phyloP scores from a whole-genome alignment of 53 echinoderm and acorn worm species.

The Holothuria leucospilota region DNA sequence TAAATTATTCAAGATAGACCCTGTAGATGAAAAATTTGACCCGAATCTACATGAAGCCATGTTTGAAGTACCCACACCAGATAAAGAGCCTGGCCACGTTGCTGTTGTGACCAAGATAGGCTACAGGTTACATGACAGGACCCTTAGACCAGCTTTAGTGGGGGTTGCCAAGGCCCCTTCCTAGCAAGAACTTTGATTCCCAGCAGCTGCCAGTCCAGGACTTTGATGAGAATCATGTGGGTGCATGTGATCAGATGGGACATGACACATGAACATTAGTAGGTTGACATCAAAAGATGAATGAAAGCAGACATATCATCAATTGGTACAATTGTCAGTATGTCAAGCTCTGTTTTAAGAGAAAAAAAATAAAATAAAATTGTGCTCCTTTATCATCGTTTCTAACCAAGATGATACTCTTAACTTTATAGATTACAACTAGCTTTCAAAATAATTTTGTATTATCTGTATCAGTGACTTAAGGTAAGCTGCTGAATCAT shows the following conservation, averaged over 20 bases:
- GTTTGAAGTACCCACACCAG: constrained; percentile 87
- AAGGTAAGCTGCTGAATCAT: too few species aligned
- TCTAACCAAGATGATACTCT: too few species aligned
- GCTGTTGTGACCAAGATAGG: constrained; percentile 95
- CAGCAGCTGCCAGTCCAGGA: not conserved
- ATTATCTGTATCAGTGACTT: too few species aligned
- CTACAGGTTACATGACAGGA: constrained; percentile 88
- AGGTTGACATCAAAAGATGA: not conserved
- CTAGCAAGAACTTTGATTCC: constrained; percentile 7
- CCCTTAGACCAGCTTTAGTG: constrained; percentile 92
- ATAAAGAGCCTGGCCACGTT: constrained; percentile 86
- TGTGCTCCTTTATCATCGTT: too few species aligned
- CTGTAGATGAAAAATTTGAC: constrained; percentile 91
- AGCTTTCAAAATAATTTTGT: too few species aligned
- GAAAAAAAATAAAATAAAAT: too few species aligned
- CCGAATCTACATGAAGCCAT: constrained; percentile 95
- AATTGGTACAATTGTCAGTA: not conserved
- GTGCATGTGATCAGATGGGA: not conserved
- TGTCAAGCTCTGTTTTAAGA: too few species aligned
- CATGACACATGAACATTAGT: not conserved
- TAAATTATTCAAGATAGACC: constrained; percentile 77
- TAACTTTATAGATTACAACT: too few species aligned
- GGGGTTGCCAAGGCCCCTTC: constrained; percentile 84
- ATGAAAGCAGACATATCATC: not conserved
- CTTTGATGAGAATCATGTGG: not conserved